Evolutionary conservation across 2,888 invertebrate species (phyloP).

Genomic region (Leptinotarsa juncta): DNA sequence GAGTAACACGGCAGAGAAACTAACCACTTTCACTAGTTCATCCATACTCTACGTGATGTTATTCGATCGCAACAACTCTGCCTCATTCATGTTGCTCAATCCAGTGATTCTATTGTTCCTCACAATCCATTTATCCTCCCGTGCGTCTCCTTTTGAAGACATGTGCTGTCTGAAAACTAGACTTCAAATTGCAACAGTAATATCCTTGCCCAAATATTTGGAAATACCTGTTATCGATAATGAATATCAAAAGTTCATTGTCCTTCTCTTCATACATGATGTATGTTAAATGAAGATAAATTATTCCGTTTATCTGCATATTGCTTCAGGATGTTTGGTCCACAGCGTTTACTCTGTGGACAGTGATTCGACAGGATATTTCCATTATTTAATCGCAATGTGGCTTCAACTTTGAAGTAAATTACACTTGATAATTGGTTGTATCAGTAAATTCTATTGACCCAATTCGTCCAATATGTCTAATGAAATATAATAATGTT

Average conservation of each 20-base stretch:
- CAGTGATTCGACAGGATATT: constrained; percentile 12
- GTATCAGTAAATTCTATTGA: constrained; percentile 8
- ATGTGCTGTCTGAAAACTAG: no score
- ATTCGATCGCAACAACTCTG: no score
- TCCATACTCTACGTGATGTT: no score
- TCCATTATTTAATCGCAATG: constrained; percentile 12
- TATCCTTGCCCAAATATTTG: no score
- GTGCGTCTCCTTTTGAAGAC: no score
- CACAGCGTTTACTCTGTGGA: constrained; percentile 2
- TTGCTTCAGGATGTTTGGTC: constrained; percentile 16
- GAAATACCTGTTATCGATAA: neutral
- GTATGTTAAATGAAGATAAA: neutral
- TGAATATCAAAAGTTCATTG: neutral
- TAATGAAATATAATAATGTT: no score
- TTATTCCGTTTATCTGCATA: neutral
- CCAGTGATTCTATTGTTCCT: no score
- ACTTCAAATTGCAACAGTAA: no score
- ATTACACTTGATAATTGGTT: constrained; percentile 7
- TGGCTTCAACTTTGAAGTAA: constrained; percentile 12
- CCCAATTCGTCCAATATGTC: neutral
- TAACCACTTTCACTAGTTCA: no score
- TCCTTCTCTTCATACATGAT: neutral
- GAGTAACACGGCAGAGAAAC: no score
- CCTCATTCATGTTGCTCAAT: no score
- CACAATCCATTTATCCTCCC: no score